phyloP scores from a whole-genome alignment of 2,888 invertebrate genomes.

The Zygothrica quintamaculata region DNA sequence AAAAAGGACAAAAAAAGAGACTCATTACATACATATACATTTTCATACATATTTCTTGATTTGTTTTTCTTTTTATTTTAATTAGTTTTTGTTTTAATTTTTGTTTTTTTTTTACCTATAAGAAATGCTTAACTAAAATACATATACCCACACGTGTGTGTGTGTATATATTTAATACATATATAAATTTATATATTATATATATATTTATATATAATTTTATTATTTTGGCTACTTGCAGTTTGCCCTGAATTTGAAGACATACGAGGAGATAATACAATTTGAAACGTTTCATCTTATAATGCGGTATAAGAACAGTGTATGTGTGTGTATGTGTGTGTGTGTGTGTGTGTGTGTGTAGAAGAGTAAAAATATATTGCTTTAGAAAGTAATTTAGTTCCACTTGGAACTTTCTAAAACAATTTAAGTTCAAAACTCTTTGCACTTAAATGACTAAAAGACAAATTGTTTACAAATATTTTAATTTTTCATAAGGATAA shows the following conservation, averaged over 20 bases:
- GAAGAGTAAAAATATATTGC: too few species aligned
- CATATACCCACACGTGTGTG: conserved; percentile 20
- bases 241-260: conserved; percentile 57
- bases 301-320: too few species aligned
- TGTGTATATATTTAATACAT: conserved; percentile 5
- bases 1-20: conserved; percentile 49
- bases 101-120: neutral
- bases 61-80: neutral
- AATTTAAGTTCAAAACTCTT: too few species aligned
- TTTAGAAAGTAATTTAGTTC: too few species aligned
- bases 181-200: conserved; percentile 9
- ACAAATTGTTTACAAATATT: too few species aligned
- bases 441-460: too few species aligned
- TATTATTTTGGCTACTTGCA: conserved; percentile 64
- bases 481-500: neutral
- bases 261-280: conserved; percentile 22
- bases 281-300: conserved; percentile 53
- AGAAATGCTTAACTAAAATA: conserved; percentile 49
- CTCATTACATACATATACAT: conserved; percentile 70
- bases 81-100: conserved; percentile 10
- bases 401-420: too few species aligned
- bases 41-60: conserved; percentile 54
- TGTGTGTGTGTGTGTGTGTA: too few species aligned
- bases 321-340: too few species aligned
- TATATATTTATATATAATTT: conserved; percentile 12